Percentiles rank a stretch among this genome's conserved stretches.
phyloP scores from a whole-genome alignment of 2,797 vertebrate species.

The Gymnothorax reevesii region DNA sequence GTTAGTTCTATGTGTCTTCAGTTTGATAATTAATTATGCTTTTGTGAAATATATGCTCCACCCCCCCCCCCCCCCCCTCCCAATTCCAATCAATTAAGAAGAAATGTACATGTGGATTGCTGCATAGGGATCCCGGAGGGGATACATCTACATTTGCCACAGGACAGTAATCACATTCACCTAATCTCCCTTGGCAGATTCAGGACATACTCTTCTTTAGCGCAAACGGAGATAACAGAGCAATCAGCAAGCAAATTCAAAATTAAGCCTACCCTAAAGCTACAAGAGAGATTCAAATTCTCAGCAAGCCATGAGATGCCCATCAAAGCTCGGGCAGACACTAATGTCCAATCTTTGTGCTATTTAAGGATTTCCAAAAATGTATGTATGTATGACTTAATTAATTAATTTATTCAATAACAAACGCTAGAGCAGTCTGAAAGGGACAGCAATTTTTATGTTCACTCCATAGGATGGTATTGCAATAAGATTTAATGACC shows the following conservation, averaged over 20 bases:
- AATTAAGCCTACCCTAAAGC: conserved; percentile 86
- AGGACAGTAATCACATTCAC: conserved; percentile 92
- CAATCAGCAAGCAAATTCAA: conserved; percentile 85
- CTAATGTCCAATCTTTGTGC: conserved; percentile 61
- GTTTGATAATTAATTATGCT: neutral
- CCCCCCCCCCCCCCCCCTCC: conserved; percentile 51
- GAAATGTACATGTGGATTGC: conserved; percentile 61
- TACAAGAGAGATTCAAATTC: conserved; percentile 74
- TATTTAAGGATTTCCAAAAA: conserved; percentile 55
- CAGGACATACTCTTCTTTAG: conserved; percentile 95
- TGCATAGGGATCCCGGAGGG: conserved; percentile 72
- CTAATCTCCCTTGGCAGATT: conserved; percentile 93
- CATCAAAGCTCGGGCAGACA: conserved; percentile 61
- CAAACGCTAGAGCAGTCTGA: conserved; percentile 38
- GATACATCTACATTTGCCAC: conserved; percentile 84
- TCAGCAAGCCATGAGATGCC: conserved; percentile 57
- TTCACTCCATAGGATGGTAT: conserved; percentile 13
- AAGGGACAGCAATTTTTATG: neutral
- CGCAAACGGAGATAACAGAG: conserved; percentile 89
- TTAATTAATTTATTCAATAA: conserved; percentile 50
- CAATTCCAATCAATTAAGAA: conserved; percentile 45
- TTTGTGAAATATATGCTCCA: conserved; percentile 22
- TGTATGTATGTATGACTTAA: conserved; percentile 38
- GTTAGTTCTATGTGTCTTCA: neutral
- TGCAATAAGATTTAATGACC: conserved; percentile 2